Base-by-base conservation (phyloP, 2,797 vertebrate species). In the Chiroxiphia lanceolata region DNA sequence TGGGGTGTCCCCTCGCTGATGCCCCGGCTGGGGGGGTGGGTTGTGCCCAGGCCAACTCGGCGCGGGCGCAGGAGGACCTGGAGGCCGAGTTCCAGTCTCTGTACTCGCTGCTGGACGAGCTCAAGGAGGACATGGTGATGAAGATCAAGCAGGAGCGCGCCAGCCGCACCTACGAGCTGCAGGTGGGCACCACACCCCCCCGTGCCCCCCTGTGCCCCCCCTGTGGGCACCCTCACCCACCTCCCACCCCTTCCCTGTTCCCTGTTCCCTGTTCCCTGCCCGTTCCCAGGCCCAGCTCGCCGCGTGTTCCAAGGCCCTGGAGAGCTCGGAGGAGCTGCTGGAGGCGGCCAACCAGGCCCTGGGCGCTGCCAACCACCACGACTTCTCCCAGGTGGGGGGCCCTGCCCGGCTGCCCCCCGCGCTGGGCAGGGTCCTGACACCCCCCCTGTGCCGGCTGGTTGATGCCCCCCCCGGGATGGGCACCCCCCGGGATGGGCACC, bases 241-340 rank as follows among this genome's bases (percentile, higher is more conserved):
- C 53, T 50, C 16, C 44, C 7, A 18, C 19, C 21, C 15, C 20
- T 38, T 38, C 38, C 38, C 38, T 38, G 38, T 38, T 38, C 38
- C 36, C 36, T 36, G 36, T 36, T 36, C 36, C 38, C 38, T 38
- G 38, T 11, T 38, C 0, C 15, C 17, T 13, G 51, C 74, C 67
- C 74, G 23, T 38, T 38, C 65, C 20, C 1, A 99, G 99, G 99
- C 98, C 97, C 99, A 99, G 97, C 98, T 99, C 96, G 98, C 98
- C 1, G 98, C 99, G 7, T 98, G 99, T 45, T 98, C 98, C 23
- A 99, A 99, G 96, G 99, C 99, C 33, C 97, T 99, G 97, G 99
- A 99, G 98, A 99, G 98, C 93, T 99, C 99, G 0, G 99, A 99
- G 97, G 99, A 99, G 96, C 98, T 99, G 92, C 97, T 99, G 97